Evolutionary conservation across 2,113 vertebrate species (phyloP).

Genomic region (Psammodynastes pulverulentus): DNA sequence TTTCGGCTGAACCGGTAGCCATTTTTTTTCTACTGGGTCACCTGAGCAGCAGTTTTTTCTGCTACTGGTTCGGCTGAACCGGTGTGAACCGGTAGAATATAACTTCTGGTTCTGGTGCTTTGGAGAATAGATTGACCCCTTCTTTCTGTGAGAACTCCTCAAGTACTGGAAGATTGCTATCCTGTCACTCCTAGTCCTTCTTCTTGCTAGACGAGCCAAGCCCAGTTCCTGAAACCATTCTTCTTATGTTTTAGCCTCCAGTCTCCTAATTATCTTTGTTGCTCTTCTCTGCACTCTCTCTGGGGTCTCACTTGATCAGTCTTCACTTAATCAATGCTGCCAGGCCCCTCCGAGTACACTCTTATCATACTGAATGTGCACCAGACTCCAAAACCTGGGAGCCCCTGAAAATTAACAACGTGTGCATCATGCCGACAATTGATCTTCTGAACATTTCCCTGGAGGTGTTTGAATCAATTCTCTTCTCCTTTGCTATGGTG

Average conservation of each 20-base stretch:
- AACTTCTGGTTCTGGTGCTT: too few species aligned
- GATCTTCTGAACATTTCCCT: neutral
- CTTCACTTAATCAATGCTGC: neutral
- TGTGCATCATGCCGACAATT: neutral
- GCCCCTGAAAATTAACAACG: neutral
- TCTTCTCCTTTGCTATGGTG: neutral
- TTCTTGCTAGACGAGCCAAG: neutral
- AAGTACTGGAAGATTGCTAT: neutral
- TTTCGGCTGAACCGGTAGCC: too few species aligned
- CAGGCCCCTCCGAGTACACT: neutral
- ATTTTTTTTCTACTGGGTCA: too few species aligned
- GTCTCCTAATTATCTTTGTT: neutral
- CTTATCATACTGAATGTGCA: neutral
- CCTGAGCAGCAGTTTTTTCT: too few species aligned
- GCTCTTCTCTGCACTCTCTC: neutral
- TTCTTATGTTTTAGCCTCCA: neutral
- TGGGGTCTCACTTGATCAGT: neutral
- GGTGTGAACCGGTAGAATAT: too few species aligned
- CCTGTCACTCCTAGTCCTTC: neutral
- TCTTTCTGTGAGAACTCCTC: neutral
- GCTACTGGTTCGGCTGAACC: too few species aligned
- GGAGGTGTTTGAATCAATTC: neutral
- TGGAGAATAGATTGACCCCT: too few species aligned
- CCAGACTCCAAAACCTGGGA: neutral
- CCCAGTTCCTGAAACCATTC: neutral